Evolutionary conservation across 1,140 invertebrate species (phyloP).

Genomic region (Heliconius himera): DNA sequence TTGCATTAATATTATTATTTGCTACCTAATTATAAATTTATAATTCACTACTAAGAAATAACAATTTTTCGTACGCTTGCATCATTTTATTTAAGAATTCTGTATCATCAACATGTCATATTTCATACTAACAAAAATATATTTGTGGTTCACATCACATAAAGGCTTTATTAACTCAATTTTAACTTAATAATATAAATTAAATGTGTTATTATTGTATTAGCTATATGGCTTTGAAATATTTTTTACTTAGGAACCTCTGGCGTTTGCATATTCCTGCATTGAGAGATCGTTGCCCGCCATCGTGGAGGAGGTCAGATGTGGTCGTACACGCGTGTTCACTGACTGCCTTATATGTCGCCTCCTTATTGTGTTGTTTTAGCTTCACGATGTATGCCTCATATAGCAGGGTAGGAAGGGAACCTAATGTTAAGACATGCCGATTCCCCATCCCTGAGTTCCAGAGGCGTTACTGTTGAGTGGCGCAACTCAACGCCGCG

Average conservation of each 20-base stretch:
- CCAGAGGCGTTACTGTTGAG: no score
- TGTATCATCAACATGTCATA: not conserved
- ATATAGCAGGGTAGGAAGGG: no score
- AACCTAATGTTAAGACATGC: no score
- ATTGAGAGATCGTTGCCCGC: constrained; percentile 82
- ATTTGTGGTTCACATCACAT: not conserved
- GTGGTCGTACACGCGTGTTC: constrained; percentile 40
- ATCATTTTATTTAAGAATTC: constrained; percentile 1
- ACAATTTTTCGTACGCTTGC: not conserved
- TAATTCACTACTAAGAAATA: not conserved
- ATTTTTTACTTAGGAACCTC: constrained; percentile 70
- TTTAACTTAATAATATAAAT: not conserved
- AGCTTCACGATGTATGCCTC: not conserved
- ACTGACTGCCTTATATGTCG: constrained; percentile 18
- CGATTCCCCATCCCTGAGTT: no score
- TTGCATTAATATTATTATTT: no score
- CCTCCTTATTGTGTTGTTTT: constrained; percentile 33
- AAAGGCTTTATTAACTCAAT: not conserved
- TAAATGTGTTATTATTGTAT: not conserved
- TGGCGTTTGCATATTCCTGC: constrained; percentile 83
- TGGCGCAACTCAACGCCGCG: no score
- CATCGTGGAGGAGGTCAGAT: constrained; percentile 82
- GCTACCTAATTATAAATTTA: no score
- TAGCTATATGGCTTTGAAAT: not conserved
- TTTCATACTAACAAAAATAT: no score